Evolutionary conservation across 2,113 vertebrate genomes (phyloP).

Genomic region (Columbina picui): DNA sequence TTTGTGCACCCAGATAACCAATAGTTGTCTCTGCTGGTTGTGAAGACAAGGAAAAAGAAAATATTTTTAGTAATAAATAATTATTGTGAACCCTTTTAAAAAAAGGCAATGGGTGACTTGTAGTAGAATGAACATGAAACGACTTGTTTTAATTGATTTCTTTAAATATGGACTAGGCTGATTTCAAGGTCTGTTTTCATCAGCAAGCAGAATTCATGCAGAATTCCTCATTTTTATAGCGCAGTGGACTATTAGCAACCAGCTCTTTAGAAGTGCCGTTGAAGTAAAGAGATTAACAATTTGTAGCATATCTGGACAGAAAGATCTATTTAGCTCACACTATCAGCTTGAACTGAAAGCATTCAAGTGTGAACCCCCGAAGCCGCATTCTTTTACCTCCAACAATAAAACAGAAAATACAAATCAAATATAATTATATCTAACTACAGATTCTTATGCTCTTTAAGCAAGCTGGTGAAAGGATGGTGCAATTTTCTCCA

Average conservation of each 20-base stretch:
- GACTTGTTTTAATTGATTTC: background rate
- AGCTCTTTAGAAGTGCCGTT: background rate
- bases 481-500: background rate
- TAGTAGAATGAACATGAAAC: background rate
- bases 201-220: background rate
- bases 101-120: background rate
- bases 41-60: background rate
- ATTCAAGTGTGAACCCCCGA: background rate
- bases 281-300: slow-evolving; percentile 10
- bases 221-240: background rate
- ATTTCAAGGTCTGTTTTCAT: background rate
- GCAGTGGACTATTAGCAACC: background rate
- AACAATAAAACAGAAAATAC: background rate
- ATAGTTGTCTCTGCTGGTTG: background rate
- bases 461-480: slow-evolving; percentile 16
- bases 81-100: background rate
- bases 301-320: background rate
- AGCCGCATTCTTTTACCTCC: slow-evolving; percentile 7
- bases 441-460: background rate
- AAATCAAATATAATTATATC: slow-evolving; percentile 21
- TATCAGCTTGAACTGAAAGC: background rate
- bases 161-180: background rate
- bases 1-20: background rate
- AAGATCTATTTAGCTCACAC: slow-evolving; percentile 3
- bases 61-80: background rate